Percentiles rank a stretch among this genome's conserved stretches.
These are phyloP conservation scores for Minunthozetes semirufus DNA, from an alignment of 2,888 invertebrate genomes.

Conservation along the genomic window DNA sequence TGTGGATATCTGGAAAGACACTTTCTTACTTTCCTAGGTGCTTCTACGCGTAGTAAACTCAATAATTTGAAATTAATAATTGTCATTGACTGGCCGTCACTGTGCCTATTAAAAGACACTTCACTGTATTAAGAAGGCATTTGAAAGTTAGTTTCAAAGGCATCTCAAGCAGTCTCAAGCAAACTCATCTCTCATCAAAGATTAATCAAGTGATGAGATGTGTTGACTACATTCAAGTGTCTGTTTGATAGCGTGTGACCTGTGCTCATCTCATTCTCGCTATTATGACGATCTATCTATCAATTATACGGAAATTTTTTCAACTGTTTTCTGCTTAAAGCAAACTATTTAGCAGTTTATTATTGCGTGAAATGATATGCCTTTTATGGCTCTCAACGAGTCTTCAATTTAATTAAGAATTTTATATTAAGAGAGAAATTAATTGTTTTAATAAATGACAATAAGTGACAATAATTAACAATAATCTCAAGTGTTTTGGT, in stretches of 20 bases:
- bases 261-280: conserved; percentile 5
- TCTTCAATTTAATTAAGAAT: no score
- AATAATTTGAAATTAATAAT: no score
- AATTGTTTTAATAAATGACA: background rate
- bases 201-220: conserved; percentile 22
- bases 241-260: conserved; percentile 28
- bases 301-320: conserved; percentile 28
- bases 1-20: background rate
- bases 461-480: background rate
- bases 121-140: background rate
- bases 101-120: conserved; percentile 16
- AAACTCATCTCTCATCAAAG: conserved; percentile 15
- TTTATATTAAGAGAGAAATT: background rate
- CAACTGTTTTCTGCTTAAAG: background rate
- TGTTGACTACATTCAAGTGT: background rate
- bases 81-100: no score
- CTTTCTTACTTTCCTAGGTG: no score
- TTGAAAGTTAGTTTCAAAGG: background rate
- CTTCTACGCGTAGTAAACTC: background rate
- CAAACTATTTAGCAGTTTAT: no score
- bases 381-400: no score
- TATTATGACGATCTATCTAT: background rate
- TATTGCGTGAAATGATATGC: no score
- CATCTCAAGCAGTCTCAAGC: conserved; percentile 21
- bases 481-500: background rate